Conservation (phyloP, 2,797 vertebrate species). For the Sebastes umbrosus region DNA sequence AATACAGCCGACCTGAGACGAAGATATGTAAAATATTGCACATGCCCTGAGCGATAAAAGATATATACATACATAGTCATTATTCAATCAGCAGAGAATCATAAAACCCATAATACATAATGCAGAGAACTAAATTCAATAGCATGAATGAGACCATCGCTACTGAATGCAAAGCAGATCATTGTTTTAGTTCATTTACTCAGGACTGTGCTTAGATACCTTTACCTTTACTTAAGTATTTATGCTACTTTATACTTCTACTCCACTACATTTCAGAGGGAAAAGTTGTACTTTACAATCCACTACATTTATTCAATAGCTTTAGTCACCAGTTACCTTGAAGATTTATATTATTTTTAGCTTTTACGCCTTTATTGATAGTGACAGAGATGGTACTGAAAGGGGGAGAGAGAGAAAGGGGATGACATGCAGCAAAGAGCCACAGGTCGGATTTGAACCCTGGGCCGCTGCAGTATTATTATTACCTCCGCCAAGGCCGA, state of each 20-base stretch:
- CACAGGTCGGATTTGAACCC: too few species aligned
- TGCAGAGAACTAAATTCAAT: neutral
- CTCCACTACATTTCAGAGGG: neutral
- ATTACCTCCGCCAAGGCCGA: too few species aligned
- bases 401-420: too few species aligned
- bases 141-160: neutral
- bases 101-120: neutral
- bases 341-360: neutral
- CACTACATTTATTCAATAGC: neutral
- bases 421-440: too few species aligned
- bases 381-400: too few species aligned
- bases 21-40: neutral
- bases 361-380: too few species aligned
- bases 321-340: neutral
- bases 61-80: neutral
- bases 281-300: neutral
- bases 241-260: neutral
- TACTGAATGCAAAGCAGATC: conserved; percentile 40
- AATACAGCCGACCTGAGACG: neutral
- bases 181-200: neutral
- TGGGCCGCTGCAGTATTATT: too few species aligned
- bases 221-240: neutral
- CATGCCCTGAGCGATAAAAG: neutral
- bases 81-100: neutral
- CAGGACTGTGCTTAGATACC: neutral